Base-by-base conservation (phyloP, 2,797 vertebrate genomes). In the Perodicticus potto region DNA sequence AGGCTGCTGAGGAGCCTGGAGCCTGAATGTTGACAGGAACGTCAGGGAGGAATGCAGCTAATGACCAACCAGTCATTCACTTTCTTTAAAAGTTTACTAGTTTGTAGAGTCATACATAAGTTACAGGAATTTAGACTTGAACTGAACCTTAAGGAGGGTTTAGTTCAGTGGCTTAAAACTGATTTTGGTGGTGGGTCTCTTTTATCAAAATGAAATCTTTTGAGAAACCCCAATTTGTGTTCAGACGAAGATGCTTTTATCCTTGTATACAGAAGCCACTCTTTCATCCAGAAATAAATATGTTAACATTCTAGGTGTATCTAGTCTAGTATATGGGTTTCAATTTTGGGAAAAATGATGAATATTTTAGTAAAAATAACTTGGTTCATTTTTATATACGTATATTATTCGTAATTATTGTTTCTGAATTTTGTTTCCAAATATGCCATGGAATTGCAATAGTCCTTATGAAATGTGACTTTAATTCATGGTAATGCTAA, bases 361-460 rank as follows among this genome's bases (percentile, higher is more conserved):
- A 89, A 23, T 10, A 83, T 91, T 95, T 95, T 43, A 55, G 74
- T 94, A 40, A 78, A 82, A 84, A 59, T 34, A 43, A 65, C 29
- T 84, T 86, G 20, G 16, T 16, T 91, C 74, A 74, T 95, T 69
- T 83, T 80, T 45, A 65, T 40, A 16, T 70, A 25, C 17, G 17
- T 86, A 32, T 89, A 6, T 43, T 74, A 67, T 55, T 86, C 89
- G 29, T 29, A 84, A 61, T 93, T 76, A n/a, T 61, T n/a, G 34
- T 43, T 93, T 13, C 69, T 84, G 49, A 59, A 16, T 89, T 93
- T 95, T 84, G 77, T 57, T 86, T 94, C 9, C 29, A 81, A 77
- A 27, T 63, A 63, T 59, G 80, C 45, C 61, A 23, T 83, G 83
- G 25, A 91, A 86, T 95, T 86, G 59, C 55, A 37, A 25, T 70